Evolutionary conservation across 1,140 invertebrate species (phyloP).

Genomic region (Bradynema listronoti): DNA sequence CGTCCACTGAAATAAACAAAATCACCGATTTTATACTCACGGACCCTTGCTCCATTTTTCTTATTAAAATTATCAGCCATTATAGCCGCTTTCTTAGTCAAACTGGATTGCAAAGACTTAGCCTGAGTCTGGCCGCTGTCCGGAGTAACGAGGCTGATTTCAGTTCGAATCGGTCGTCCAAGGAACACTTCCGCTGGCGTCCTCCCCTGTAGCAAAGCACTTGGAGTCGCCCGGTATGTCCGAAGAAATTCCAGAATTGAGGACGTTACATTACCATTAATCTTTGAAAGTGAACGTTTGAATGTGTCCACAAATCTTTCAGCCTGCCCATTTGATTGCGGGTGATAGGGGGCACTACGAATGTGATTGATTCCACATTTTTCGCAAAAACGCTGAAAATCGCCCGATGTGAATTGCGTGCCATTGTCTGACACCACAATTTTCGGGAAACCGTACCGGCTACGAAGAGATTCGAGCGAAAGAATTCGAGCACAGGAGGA

Average conservation of each 20-base stretch:
- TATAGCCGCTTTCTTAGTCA: no score
- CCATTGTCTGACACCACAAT: no score
- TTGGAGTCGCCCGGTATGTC: constrained; percentile 9
- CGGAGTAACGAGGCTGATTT: constrained; percentile 7
- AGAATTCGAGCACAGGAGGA: no score
- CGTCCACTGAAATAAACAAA: no score
- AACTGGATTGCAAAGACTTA: no score
- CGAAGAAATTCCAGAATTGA: constrained; percentile 10
- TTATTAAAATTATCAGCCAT: no score
- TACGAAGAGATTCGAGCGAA: no score
- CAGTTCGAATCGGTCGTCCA: constrained; percentile 6
- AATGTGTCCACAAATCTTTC: constrained; percentile 14
- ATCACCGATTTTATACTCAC: no score
- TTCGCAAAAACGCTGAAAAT: constrained; percentile 10
- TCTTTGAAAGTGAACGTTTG: constrained; percentile 4
- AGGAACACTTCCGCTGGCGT: constrained; percentile 17
- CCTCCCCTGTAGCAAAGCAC: not conserved
- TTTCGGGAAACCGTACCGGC: no score
- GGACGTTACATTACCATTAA: not conserved
- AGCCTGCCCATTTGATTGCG: constrained; percentile 8
- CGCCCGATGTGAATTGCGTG: not conserved
- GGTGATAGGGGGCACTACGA: constrained; percentile 9
- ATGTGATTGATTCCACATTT: constrained; percentile 10
- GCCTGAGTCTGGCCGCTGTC: not conserved
- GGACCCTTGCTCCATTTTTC: no score